phyloP scores from a whole-genome alignment of 1,140 invertebrate genomes.

The Matsumurasca onukii region DNA sequence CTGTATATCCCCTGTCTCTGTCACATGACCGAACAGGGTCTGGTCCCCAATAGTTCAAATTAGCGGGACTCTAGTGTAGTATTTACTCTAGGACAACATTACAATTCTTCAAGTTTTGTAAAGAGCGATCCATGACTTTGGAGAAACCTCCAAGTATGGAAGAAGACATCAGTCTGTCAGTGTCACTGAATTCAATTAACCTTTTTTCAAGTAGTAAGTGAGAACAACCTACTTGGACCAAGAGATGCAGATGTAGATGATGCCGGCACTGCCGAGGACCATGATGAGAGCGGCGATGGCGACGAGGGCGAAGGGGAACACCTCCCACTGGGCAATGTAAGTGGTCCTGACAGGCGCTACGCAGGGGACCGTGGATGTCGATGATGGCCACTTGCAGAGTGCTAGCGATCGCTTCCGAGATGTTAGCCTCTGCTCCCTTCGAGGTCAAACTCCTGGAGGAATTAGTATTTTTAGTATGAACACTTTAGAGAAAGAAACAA shows the following conservation, averaged over 20 bases:
- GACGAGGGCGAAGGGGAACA: slow-evolving; percentile 84
- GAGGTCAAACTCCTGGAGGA: background rate
- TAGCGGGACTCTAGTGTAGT: no score
- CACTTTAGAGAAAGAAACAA: background rate
- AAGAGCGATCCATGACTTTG: no score
- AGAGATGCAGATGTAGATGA: slow-evolving; percentile 88
- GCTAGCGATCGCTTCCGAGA: slow-evolving; percentile 64
- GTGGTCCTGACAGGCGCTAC: slow-evolving; percentile 52
- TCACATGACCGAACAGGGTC: no score
- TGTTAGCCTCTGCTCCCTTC: slow-evolving; percentile 55
- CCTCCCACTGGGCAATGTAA: slow-evolving; percentile 63
- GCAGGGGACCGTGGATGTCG: slow-evolving; percentile 65
- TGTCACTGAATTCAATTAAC: no score
- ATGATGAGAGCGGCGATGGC: slow-evolving; percentile 84
- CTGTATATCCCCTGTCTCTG: no score
- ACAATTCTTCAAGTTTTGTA: no score
- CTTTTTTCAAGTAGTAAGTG: no score
- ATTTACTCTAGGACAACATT: no score
- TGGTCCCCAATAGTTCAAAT: no score
- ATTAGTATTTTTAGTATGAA: background rate
- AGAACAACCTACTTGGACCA: slow-evolving; percentile 94
- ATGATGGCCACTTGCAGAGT: slow-evolving; percentile 64
- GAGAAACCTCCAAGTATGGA: no score
- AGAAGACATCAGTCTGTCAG: no score
- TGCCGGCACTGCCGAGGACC: slow-evolving; percentile 80